phyloP scores from a whole-genome alignment of 2,888 invertebrate species.

The Zonitis immaculata region DNA sequence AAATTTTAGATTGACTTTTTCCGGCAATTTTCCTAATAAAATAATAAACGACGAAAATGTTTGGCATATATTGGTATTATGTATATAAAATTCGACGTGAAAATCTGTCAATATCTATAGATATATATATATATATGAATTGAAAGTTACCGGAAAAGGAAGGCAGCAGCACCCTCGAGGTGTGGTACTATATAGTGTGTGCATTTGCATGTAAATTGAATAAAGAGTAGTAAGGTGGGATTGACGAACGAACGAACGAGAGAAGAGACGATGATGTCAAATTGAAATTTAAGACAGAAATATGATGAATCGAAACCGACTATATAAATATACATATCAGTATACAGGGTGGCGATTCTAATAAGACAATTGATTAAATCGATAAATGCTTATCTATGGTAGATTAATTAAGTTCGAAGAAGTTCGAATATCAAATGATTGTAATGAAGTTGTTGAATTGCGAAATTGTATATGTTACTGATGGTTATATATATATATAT shows the following conservation, averaged over 20 bases:
- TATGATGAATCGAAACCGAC: conserved; percentile 20
- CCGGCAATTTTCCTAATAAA: not conserved
- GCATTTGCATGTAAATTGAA: conserved; percentile 40
- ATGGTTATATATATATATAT: no score
- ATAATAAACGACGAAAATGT: not conserved
- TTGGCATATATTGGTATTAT: not conserved
- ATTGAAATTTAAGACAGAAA: conserved; percentile 17
- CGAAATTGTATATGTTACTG: no score
- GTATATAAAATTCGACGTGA: conserved; percentile 31
- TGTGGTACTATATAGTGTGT: conserved; percentile 4
- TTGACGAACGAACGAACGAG: conserved; percentile 14
- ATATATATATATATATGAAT: no score
- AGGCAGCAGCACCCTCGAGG: conserved; percentile 24
- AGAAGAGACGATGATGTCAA: conserved; percentile 4
- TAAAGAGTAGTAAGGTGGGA: conserved; percentile 29
- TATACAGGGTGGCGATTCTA: no score
- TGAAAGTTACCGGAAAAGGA: conserved; percentile 31
- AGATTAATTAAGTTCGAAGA: no score
- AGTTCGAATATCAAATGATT: no score
- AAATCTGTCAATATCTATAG: conserved; percentile 36
- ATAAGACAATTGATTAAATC: no score
- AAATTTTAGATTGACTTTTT: not conserved
- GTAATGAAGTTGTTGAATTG: no score
- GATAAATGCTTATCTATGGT: no score
- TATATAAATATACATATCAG: conserved; percentile 12